Percentiles rank a stretch among this genome's conserved stretches.
These are phyloP conservation scores for Subanguina moxae DNA, from an alignment of 1,140 invertebrate species.

Conservation along the genomic window DNA sequence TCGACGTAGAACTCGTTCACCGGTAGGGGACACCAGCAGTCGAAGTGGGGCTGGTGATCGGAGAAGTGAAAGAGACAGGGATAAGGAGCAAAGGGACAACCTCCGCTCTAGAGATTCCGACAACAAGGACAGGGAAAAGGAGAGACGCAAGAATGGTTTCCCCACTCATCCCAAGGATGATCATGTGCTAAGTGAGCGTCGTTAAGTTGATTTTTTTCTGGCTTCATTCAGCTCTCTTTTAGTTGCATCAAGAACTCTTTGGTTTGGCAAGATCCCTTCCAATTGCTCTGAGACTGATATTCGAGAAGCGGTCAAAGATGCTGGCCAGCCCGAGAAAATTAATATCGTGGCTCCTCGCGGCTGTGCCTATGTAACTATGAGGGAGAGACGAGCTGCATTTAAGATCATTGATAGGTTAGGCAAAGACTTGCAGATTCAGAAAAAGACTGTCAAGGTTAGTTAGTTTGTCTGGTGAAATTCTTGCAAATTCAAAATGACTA, in stretches of 20 bases:
- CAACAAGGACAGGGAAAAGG: slow-evolving; percentile 21
- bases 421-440: slow-evolving; percentile 22
- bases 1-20: too few relatives aligned
- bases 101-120: slow-evolving; percentile 14
- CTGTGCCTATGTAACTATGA: slow-evolving; percentile 51
- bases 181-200: slow-evolving; percentile 31
- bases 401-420: slow-evolving; percentile 41
- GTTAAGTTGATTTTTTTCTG: background rate
- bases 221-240: background rate
- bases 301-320: slow-evolving; percentile 73
- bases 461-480: slow-evolving; percentile 5
- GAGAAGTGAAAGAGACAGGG: background rate
- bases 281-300: slow-evolving; percentile 74
- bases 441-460: slow-evolving; percentile 35
- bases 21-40: too few relatives aligned
- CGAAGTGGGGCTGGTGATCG: background rate
- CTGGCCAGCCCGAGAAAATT: slow-evolving; percentile 68
- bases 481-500: background rate
- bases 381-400: slow-evolving; percentile 37
- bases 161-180: slow-evolving; percentile 34
- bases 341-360: slow-evolving; percentile 60
- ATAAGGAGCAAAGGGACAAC: slow-evolving; percentile 27
- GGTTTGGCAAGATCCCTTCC: slow-evolving; percentile 46
- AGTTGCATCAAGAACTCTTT: slow-evolving; percentile 47
- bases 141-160: slow-evolving; percentile 34